Evolutionary conservation across 1,140 invertebrate genomes (phyloP), one percentile per base, ranked within the genome.

Genomic region (Druon quercuslanigerum): DNA sequence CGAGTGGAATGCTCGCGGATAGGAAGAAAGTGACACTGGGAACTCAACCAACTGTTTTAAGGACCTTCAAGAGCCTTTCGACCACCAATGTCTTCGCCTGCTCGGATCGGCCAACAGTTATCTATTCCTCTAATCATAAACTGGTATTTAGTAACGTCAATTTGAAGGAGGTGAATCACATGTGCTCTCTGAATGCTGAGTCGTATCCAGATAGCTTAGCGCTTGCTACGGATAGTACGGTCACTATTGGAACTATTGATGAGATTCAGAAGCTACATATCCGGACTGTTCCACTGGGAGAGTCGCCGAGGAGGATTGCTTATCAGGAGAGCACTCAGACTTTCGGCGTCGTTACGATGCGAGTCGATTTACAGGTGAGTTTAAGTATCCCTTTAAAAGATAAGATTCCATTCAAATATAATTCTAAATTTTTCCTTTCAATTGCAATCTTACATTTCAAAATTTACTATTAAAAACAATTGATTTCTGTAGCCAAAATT

Each of bases 141-240:
- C 92, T 99, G 5, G 98, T 99, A 0, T 99, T 99, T 92, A 99
- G 98, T 25, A 99, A 99, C 92, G 99, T 99, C 2, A 99, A 99
- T 92, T 92, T 99, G 13, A 98, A 98, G 89, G 97, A 99, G 92
- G 98, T 99, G 0, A 98, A 97, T 87, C 97, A 99, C 87, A 99
- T 99, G 98, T 99, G 98, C 91, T 98, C 98, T 0, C 90, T 99
- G 1, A 98, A 99, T 91, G 96, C 98, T 0, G 95, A 97, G 86
- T 96, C 96, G 0, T 99, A 99, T 92, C 96, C 97, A 0, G 97
- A 99, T 89, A 97, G 97, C 92, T 94, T 99, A 86, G 98, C 98
- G 16, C 90, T 99, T 73, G 96, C 98, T 0, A 99, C 97, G 25
- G 98, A 99, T 85, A 96, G 94, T 83, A 96, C 96, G 0, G 94